Conservation (phyloP, 2,797 vertebrate genomes). For the Catamblyrhynchus diadema region DNA sequence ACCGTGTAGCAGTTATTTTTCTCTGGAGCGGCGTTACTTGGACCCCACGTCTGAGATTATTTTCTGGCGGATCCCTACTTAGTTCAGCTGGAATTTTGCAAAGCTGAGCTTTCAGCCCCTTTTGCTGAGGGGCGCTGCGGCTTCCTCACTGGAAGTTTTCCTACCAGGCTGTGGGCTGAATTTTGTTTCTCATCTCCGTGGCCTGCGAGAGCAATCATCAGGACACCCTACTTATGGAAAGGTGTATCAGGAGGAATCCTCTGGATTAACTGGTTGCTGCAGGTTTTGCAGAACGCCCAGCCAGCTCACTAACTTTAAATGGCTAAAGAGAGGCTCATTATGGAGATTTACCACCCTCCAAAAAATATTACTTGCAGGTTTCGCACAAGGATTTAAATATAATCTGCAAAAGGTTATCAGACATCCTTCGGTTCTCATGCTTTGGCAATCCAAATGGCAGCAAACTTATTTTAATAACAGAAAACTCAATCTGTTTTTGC, state of each 20-base stretch:
- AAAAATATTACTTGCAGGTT: neutral
- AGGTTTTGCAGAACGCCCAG: neutral
- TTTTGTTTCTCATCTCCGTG: neutral
- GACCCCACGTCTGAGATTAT: neutral
- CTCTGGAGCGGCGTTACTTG: fast-evolving
- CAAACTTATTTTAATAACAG: neutral
- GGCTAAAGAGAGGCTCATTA: neutral
- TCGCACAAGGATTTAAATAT: neutral
- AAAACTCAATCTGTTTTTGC: neutral
- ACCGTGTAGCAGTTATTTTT: neutral
- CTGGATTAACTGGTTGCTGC: neutral
- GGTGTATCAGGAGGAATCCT: neutral
- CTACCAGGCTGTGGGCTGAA: neutral
- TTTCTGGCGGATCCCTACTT: neutral
- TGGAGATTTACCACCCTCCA: neutral
- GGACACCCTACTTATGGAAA: neutral
- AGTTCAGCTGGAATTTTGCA: neutral
- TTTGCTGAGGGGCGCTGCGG: neutral
- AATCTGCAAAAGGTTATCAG: neutral
- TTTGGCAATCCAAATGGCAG: neutral
- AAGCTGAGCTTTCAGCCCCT: neutral
- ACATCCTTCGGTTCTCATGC: neutral
- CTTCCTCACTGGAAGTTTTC: neutral
- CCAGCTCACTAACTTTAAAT: neutral
- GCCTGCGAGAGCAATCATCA: neutral